Evolutionary conservation across 2,888 invertebrate genomes (phyloP).

Genomic region (Rhamphomyia laevipes): DNA sequence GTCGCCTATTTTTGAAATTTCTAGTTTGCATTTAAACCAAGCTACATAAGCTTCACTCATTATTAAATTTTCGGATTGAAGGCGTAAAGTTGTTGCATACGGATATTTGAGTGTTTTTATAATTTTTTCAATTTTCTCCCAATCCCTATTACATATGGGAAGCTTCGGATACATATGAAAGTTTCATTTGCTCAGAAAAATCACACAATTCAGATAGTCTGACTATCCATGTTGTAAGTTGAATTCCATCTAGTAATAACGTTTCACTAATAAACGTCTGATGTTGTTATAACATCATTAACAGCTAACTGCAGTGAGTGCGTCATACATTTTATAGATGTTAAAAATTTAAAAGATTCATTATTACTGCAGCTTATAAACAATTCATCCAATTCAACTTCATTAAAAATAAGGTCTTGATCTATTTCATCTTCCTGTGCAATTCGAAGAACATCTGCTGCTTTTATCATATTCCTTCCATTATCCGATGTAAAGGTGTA

Average conservation of each 20-base stretch:
- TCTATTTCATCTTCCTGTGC: not conserved
- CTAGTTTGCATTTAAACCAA: constrained; percentile 1
- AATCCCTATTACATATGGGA: not conserved
- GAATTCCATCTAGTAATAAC: constrained; percentile 1
- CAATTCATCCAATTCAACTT: not conserved
- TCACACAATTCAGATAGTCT: not conserved
- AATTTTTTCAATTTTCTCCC: not conserved
- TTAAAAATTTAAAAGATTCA: not conserved
- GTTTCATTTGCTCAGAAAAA: not conserved
- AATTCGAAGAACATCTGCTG: not conserved
- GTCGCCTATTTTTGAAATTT: not conserved
- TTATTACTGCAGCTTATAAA: not conserved
- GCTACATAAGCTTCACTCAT: not conserved
- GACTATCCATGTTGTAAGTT: not conserved
- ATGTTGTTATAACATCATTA: not conserved
- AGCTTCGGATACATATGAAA: not conserved
- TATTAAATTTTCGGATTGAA: not conserved
- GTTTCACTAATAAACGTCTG: not conserved
- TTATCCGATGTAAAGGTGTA: not conserved
- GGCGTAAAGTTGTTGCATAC: not conserved
- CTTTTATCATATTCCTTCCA: not conserved
- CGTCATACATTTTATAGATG: not conserved
- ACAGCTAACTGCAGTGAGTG: not conserved
- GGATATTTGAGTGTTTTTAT: constrained; percentile 1
- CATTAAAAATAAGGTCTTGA: not conserved